Percentiles rank a stretch among this genome's conserved stretches.
phyloP scores from a whole-genome alignment of 1,140 invertebrate species.

The Agrypnia vestita region DNA sequence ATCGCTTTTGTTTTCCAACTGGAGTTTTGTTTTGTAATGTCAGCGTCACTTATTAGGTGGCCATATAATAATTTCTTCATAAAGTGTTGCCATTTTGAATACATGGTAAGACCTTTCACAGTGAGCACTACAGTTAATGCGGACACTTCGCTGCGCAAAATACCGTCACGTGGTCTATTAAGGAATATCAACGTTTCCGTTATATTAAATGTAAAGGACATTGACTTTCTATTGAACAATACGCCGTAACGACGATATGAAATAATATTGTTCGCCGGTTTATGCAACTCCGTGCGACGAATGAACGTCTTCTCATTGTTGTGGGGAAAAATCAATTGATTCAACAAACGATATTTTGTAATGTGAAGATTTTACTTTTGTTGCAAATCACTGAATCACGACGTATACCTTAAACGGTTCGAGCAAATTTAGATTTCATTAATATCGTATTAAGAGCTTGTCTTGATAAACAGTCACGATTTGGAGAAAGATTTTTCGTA shows the following conservation, averaged over 20 bases:
- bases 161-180: conserved; percentile 41
- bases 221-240: conserved; percentile 52
- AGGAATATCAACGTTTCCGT: conserved; percentile 45
- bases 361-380: too few species aligned
- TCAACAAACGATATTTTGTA: too few species aligned
- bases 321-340: neutral
- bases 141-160: conserved; percentile 43
- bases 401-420: neutral
- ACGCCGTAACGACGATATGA: conserved; percentile 35
- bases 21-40: too few species aligned
- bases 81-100: conserved; percentile 27
- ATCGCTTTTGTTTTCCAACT: too few species aligned
- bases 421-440: neutral
- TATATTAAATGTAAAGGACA: conserved; percentile 46
- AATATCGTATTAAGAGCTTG: neutral
- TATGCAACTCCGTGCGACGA: conserved; percentile 3
- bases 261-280: conserved; percentile 36
- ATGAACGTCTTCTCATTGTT: conserved; percentile 7
- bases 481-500: neutral
- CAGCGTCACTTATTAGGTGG: too few species aligned
- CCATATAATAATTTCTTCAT: conserved; percentile 2
- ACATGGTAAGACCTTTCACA: conserved; percentile 20
- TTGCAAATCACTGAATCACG: too few species aligned
- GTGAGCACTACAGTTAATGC: conserved; percentile 13
- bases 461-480: conserved; percentile 7